A percentile compares a stretch with the other conserved stretches of the same genome.
These are phyloP conservation scores for Patella ulyssiponensis DNA, from an alignment of 2,888 invertebrate species.

Conservation along the genomic window DNA sequence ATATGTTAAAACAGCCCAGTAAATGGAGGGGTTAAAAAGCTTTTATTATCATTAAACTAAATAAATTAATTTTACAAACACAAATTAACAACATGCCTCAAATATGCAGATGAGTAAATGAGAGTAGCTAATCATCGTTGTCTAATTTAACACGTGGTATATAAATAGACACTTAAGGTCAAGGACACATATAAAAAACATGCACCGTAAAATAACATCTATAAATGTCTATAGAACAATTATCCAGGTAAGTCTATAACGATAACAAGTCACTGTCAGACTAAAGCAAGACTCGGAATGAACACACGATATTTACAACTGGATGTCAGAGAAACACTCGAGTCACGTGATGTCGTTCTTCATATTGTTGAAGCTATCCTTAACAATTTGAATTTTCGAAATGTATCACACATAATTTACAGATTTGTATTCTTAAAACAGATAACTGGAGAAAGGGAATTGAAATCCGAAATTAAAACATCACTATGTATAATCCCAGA, in stretches of 20 bases:
- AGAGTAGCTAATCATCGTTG: background rate
- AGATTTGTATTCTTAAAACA: no score
- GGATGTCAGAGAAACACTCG: slow-evolving; percentile 3
- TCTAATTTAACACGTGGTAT: background rate
- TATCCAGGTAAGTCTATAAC: background rate
- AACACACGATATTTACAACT: slow-evolving; percentile 8
- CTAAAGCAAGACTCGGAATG: slow-evolving; percentile 7
- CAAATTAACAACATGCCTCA: slow-evolving; percentile 1
- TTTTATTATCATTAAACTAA: background rate
- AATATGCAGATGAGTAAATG: slow-evolving; percentile 1
- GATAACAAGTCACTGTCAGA: background rate
- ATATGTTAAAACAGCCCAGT: no score
- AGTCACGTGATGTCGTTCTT: no score
- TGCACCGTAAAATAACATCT: background rate
- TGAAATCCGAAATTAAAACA: no score
- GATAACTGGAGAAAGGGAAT: no score
- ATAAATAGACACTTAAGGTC: background rate
- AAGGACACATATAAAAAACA: slow-evolving; percentile 1
- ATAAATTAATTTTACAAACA: slow-evolving; percentile 1
- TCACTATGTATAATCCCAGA: no score
- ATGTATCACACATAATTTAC: no score
- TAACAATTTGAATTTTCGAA: no score
- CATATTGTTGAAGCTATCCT: no score
- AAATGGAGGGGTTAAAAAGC: no score
- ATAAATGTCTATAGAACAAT: background rate